These are phyloP conservation scores for Epinephelus fuscoguttatus DNA, from an alignment of 2,113 vertebrate genomes.

Conservation along the genomic window DNA sequence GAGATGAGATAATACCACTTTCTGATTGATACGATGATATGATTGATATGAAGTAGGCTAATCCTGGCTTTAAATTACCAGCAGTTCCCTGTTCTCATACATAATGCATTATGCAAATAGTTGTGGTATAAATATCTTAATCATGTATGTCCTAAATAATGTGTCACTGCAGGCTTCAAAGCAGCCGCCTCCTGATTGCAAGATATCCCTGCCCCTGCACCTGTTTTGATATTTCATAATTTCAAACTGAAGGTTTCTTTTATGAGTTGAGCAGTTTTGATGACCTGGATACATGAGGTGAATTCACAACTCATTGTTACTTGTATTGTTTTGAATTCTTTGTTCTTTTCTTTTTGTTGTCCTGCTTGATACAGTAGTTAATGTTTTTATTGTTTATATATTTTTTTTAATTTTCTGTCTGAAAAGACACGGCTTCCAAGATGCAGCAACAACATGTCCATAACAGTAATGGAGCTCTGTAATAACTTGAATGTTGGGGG, in stretches of 20 bases:
- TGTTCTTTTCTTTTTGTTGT: not conserved
- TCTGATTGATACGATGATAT: conserved; percentile 46
- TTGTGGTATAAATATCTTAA: conserved; percentile 62
- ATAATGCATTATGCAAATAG: conserved; percentile 65
- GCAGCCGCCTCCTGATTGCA: conserved; percentile 21
- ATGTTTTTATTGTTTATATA: not conserved
- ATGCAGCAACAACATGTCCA: not conserved
- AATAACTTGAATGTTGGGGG: too few species aligned
- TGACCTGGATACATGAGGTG: conserved; percentile 8
- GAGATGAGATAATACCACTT: conserved; percentile 38
- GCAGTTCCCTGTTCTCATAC: conserved; percentile 43
- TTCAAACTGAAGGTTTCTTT: conserved; percentile 21
- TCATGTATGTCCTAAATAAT: conserved; percentile 64
- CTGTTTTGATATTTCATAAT: conserved; percentile 36
- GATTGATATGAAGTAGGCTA: conserved; percentile 66
- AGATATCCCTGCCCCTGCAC: conserved; percentile 32
- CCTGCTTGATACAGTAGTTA: not conserved
- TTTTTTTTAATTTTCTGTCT: not conserved
- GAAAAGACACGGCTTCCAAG: not conserved
- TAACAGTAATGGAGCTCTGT: too few species aligned
- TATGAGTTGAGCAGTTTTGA: conserved; percentile 4
- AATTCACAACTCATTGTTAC: not conserved
- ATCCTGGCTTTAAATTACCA: conserved; percentile 62
- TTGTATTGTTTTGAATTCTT: not conserved
- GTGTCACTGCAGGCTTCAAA: conserved; percentile 57